Evolutionary conservation across 1,140 invertebrate species (phyloP).

Genomic region (Bombyx mandarina): DNA sequence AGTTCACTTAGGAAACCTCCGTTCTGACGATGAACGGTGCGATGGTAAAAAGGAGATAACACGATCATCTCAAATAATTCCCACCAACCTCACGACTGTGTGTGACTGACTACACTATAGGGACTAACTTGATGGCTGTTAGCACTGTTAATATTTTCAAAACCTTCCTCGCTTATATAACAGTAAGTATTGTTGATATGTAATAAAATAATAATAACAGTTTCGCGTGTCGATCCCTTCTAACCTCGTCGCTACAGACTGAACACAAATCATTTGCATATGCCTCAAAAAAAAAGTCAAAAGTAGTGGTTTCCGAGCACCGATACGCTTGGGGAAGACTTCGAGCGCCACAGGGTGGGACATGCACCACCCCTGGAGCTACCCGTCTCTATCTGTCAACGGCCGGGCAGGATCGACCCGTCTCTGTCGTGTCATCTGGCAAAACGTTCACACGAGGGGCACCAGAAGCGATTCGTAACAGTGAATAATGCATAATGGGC

Average conservation of each 20-base stretch:
- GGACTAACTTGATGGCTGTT: too few relatives aligned
- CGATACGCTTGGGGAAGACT: slow-evolving; percentile 56
- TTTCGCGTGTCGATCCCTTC: neutral
- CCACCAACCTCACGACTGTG: too few relatives aligned
- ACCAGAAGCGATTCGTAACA: slow-evolving; percentile 65
- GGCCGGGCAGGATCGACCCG: slow-evolving; percentile 12
- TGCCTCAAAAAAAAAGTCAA: neutral
- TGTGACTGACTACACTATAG: too few relatives aligned
- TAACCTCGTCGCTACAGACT: too few relatives aligned
- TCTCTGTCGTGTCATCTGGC: slow-evolving; percentile 56
- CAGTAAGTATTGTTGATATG: neutral
- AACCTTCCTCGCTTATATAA: too few relatives aligned
- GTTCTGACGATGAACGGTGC: too few relatives aligned
- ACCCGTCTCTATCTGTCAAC: slow-evolving; percentile 30
- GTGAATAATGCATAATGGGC: slow-evolving; percentile 63
- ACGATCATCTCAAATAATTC: too few relatives aligned
- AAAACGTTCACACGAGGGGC: slow-evolving; percentile 40
- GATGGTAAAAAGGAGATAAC: too few relatives aligned
- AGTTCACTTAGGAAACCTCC: too few relatives aligned
- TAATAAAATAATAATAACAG: neutral
- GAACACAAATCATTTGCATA: neutral
- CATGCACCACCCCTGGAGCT: slow-evolving; percentile 47
- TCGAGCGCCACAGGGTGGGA: slow-evolving; percentile 56
- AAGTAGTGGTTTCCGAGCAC: slow-evolving; percentile 38
- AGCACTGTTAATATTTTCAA: too few relatives aligned